These are phyloP conservation scores for Dicycla oo DNA, from an alignment of 2,888 invertebrate genomes.

Conservation along the genomic window DNA sequence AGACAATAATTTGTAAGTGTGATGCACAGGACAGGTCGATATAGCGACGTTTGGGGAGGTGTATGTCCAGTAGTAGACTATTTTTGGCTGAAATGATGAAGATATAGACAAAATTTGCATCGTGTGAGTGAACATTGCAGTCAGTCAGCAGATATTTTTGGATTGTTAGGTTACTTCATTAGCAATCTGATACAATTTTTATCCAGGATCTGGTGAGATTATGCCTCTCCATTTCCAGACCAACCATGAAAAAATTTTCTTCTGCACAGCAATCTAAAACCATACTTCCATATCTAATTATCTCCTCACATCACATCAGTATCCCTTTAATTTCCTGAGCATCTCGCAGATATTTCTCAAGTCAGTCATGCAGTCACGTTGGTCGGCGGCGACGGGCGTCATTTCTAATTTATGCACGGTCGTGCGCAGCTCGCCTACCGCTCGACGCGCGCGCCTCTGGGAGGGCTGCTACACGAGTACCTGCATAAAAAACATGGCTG, in stretches of 20 bases:
- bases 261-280: neutral
- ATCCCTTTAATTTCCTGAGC: conserved; percentile 36
- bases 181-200: too few species aligned
- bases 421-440: conserved; percentile 80
- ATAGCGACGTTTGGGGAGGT: neutral
- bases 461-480: conserved; percentile 62
- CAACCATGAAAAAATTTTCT: neutral
- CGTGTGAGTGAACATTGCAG: too few species aligned
- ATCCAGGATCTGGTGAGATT: neutral
- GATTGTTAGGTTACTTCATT: neutral
- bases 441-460: conserved; percentile 64
- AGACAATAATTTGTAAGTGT: neutral
- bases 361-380: conserved; percentile 61
- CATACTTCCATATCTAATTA: conserved; percentile 16
- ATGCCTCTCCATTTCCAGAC: neutral
- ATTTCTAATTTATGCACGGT: conserved; percentile 84
- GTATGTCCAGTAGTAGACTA: too few species aligned
- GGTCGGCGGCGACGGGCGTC: conserved; percentile 69
- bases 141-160: too few species aligned
- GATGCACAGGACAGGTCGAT: neutral
- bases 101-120: too few species aligned
- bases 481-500: conserved; percentile 48
- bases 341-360: conserved; percentile 52
- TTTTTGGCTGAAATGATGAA: neutral
- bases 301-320: conserved; percentile 14